Conservation (phyloP, 2,113 vertebrate species). For the Podarcis raffonei region DNA sequence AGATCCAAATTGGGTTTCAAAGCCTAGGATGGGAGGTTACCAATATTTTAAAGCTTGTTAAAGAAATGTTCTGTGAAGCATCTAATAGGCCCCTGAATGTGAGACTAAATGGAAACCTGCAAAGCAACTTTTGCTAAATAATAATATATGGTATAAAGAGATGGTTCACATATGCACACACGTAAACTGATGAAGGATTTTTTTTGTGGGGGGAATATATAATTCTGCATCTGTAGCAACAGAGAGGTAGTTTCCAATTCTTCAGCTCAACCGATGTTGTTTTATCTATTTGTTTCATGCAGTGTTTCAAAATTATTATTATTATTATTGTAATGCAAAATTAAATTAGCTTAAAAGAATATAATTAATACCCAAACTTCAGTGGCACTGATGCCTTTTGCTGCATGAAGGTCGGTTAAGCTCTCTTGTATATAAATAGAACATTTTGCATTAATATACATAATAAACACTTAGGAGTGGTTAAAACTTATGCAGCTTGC, state of each 20-base stretch:
- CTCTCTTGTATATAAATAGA: conserved; percentile 19
- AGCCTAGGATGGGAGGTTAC: conserved; percentile 54
- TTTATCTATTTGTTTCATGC: conserved; percentile 48
- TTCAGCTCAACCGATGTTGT: conserved; percentile 3
- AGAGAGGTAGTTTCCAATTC: conserved; percentile 46
- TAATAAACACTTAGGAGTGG: not conserved
- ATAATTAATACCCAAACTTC: not conserved
- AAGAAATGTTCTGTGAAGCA: conserved; percentile 40
- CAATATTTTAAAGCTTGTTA: conserved; percentile 52
- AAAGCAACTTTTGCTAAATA: not conserved
- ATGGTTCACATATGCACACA: conserved; percentile 45
- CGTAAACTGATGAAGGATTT: conserved; percentile 9
- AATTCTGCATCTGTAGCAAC: conserved; percentile 27
- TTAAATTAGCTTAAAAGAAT: conserved; percentile 46
- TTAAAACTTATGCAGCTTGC: not conserved
- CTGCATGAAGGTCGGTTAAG: not conserved
- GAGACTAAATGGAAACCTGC: conserved; percentile 27
- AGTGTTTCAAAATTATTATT: conserved; percentile 33
- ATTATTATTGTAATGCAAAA: conserved; percentile 45
- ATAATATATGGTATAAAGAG: conserved; percentile 41
- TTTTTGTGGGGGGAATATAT: conserved; percentile 15
- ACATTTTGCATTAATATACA: not conserved
- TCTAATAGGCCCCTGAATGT: conserved; percentile 45
- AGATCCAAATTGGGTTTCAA: conserved; percentile 44
- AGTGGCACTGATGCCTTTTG: conserved; percentile 41